phyloP scores from a whole-genome alignment of 2,797 vertebrate genomes.

The Melanotaenia boesemani region DNA sequence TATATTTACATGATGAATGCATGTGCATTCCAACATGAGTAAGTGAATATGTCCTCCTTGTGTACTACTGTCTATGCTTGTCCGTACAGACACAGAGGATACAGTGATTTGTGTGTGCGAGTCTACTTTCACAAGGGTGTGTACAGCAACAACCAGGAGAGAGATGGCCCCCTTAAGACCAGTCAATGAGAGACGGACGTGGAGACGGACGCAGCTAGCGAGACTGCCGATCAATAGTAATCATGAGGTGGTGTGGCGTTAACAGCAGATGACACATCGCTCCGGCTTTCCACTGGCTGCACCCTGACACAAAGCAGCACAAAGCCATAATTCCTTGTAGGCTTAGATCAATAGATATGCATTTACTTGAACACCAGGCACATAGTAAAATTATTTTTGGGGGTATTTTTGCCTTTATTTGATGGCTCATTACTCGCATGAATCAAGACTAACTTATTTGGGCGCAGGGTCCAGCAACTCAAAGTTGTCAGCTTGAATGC shows the following conservation, averaged over 20 bases:
- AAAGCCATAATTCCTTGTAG: constrained; percentile 56
- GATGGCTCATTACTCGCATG: constrained; percentile 27
- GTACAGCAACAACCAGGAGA: constrained; percentile 48
- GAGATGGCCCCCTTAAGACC: constrained; percentile 70
- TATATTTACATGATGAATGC: background rate
- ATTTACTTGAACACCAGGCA: constrained; percentile 55
- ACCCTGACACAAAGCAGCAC: constrained; percentile 59
- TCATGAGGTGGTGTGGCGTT: constrained; percentile 79
- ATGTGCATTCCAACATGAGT: background rate
- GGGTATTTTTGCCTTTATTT: constrained; percentile 36
- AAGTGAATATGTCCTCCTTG: background rate
- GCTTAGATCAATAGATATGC: constrained; percentile 64
- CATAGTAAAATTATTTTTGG: constrained; percentile 36
- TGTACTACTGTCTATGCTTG: background rate
- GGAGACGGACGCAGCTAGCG: constrained; percentile 71
- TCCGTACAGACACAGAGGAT: background rate
- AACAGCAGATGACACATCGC: constrained; percentile 80
- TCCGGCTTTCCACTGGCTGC: constrained; percentile 66
- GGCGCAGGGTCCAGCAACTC: background rate
- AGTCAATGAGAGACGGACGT: constrained; percentile 78
- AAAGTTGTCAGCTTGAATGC: constrained; percentile 1
- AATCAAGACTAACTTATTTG: constrained; percentile 18
- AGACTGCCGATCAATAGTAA: constrained; percentile 82
- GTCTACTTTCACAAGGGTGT: constrained; percentile 25
- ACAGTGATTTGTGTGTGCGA: constrained; percentile 18